A percentile compares a stretch with the other conserved stretches of the same genome.
Conservation (phyloP, 2,888 invertebrate genomes). For the Temnothorax unifasciatus region DNA sequence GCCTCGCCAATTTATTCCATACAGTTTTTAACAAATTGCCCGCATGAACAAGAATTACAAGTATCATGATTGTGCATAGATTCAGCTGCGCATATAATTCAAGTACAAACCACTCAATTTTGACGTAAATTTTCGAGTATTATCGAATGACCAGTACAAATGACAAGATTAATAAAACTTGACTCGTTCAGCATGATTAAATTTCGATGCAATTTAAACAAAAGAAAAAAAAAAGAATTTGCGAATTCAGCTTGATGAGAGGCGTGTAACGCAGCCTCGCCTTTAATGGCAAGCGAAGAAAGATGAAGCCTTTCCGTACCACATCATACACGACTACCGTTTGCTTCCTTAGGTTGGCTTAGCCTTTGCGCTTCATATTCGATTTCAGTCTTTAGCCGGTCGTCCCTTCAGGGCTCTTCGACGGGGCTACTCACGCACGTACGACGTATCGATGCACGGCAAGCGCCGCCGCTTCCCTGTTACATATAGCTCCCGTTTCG, state of each 20-base stretch:
- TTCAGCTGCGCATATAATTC: slow-evolving; percentile 34
- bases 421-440: slow-evolving; percentile 75
- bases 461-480: slow-evolving; percentile 62
- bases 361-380: slow-evolving; percentile 82
- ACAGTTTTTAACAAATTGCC: slow-evolving; percentile 67
- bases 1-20: slow-evolving; percentile 66
- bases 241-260: slow-evolving; percentile 7
- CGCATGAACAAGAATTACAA: slow-evolving; percentile 66
- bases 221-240: slow-evolving; percentile 49
- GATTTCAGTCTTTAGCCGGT: slow-evolving; percentile 78
- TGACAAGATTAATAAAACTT: background rate
- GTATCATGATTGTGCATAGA: slow-evolving; percentile 65
- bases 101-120: slow-evolving; percentile 25
- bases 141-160: background rate
- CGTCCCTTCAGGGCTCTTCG: slow-evolving; percentile 58
- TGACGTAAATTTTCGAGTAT: slow-evolving; percentile 6
- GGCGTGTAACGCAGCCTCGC: slow-evolving; percentile 67
- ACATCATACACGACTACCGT: slow-evolving; percentile 75
- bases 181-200: slow-evolving; percentile 26
- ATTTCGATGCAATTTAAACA: background rate
- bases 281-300: slow-evolving; percentile 76
- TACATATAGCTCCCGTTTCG: slow-evolving; percentile 62
- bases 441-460: slow-evolving; percentile 71
- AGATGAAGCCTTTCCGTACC: slow-evolving; percentile 79
- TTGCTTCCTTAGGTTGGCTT: slow-evolving; percentile 78